Percentiles rank a stretch among this genome's conserved stretches.
These are phyloP conservation scores for Plodia interpunctella DNA, from an alignment of 1,140 invertebrate genomes.

Conservation along the genomic window DNA sequence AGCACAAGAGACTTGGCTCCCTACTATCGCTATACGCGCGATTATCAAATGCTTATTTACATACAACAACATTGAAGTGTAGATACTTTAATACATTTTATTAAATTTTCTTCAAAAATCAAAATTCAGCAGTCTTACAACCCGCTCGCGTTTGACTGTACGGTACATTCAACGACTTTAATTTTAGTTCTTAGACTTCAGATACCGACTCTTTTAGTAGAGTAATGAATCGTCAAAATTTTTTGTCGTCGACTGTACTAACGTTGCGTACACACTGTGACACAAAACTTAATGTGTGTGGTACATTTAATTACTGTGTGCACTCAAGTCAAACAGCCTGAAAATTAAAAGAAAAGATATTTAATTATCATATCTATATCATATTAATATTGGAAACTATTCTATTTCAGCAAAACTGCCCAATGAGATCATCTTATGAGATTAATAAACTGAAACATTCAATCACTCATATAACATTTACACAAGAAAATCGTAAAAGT, in stretches of 20 bases:
- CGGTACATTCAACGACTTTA: background rate
- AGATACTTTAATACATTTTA: constrained; percentile 30
- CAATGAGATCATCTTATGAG: constrained; percentile 64
- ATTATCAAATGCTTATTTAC: constrained; percentile 22
- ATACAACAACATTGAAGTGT: constrained; percentile 40
- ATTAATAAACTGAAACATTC: constrained; percentile 27
- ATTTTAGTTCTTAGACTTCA: background rate
- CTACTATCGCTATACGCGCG: background rate
- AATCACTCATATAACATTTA: constrained; percentile 5
- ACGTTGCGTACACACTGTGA: background rate
- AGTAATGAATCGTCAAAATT: too few relatives aligned
- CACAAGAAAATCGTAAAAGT: constrained; percentile 19
- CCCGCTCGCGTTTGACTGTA: constrained; percentile 23
- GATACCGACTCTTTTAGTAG: too few relatives aligned
- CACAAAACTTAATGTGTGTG: background rate
- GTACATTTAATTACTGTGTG: background rate
- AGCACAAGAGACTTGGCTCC: background rate
- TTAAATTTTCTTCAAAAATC: constrained; percentile 17
- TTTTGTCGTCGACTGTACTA: background rate
- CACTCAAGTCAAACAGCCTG: constrained; percentile 3
- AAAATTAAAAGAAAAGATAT: background rate
- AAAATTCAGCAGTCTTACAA: constrained; percentile 35
- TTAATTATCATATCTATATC: constrained; percentile 18
- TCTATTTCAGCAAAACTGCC: constrained; percentile 49
- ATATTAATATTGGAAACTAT: constrained; percentile 20